A percentile compares a stretch with the other conserved stretches of the same genome.
phyloP scores from a whole-genome alignment of 2,113 vertebrate genomes.

The Emydocephalus ijimae region DNA sequence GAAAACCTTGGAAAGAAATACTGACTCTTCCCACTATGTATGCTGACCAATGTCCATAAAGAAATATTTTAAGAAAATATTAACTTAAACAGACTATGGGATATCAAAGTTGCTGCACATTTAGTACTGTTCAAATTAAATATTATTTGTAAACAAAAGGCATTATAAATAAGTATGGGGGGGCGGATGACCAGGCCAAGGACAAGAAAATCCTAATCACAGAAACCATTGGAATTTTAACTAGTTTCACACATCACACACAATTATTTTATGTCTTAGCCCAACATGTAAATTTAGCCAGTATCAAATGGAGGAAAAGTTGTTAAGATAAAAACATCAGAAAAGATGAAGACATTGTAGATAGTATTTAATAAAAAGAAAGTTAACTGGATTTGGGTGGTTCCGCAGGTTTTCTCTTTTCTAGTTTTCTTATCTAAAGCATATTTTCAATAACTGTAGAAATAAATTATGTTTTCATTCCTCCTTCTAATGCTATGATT shows the following conservation, averaged over 20 bases:
- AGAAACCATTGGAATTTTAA: not conserved
- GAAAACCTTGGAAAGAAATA: not conserved
- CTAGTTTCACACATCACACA: not conserved
- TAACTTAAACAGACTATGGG: not conserved
- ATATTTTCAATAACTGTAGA: too few relatives aligned
- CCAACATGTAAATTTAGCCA: too few relatives aligned
- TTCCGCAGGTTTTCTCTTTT: too few relatives aligned
- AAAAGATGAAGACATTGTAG: not conserved
- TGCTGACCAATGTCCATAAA: not conserved
- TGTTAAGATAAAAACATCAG: not conserved
- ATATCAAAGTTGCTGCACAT: not conserved
- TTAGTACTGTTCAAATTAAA: not conserved
- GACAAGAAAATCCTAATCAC: not conserved
- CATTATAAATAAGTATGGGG: not conserved
- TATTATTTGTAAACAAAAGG: not conserved
- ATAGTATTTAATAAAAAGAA: not conserved
- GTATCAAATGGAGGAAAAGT: not conserved
- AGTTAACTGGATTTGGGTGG: too few relatives aligned
- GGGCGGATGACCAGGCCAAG: not conserved
- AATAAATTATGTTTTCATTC: too few relatives aligned
- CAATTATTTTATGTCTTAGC: not conserved
- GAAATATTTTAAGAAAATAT: not conserved
- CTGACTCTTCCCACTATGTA: not conserved
- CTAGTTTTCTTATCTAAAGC: too few relatives aligned
- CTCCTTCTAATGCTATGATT: too few relatives aligned